These are phyloP conservation scores for Gasterosteus nipponicus DNA, from an alignment of 2,113 vertebrate genomes.

Conservation along the genomic window DNA sequence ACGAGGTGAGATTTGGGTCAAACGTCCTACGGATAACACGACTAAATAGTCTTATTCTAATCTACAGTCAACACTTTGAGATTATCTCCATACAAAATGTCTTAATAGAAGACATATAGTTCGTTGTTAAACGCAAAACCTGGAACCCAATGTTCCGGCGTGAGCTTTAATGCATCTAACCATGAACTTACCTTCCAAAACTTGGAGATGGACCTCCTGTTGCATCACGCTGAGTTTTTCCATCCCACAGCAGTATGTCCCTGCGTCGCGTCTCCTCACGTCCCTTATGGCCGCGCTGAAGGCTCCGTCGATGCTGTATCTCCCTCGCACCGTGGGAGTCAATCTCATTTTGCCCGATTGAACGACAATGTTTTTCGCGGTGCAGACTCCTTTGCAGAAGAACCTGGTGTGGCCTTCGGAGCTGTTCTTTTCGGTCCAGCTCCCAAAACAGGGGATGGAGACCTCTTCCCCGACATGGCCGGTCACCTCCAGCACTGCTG, in stretches of 20 bases:
- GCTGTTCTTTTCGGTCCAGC: constrained; percentile 28
- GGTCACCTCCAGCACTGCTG: constrained; percentile 26
- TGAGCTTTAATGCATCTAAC: not conserved
- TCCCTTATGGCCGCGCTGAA: constrained; percentile 68
- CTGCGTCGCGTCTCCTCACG: constrained; percentile 49
- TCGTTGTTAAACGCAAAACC: not conserved
- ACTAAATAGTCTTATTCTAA: not conserved
- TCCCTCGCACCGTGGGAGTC: not conserved
- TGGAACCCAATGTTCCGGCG: not conserved
- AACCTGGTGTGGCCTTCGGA: constrained; percentile 30
- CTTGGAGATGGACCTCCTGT: constrained; percentile 54
- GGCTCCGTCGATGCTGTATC: constrained; percentile 55
- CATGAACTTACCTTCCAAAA: constrained; percentile 51
- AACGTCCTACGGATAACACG: not conserved
- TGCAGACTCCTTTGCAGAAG: constrained; percentile 66
- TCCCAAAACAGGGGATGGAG: constrained; percentile 54
- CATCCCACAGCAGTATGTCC: constrained; percentile 63
- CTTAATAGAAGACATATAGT: not conserved
- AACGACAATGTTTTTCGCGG: constrained; percentile 26
- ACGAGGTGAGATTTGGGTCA: not conserved
- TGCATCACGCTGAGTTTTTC: not conserved
- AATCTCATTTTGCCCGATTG: not conserved
- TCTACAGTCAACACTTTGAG: not conserved
- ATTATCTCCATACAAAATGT: not conserved
- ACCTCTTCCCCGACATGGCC: constrained; percentile 54